Conservation (phyloP, 2,888 invertebrate genomes). For the Cantharis nigra region DNA sequence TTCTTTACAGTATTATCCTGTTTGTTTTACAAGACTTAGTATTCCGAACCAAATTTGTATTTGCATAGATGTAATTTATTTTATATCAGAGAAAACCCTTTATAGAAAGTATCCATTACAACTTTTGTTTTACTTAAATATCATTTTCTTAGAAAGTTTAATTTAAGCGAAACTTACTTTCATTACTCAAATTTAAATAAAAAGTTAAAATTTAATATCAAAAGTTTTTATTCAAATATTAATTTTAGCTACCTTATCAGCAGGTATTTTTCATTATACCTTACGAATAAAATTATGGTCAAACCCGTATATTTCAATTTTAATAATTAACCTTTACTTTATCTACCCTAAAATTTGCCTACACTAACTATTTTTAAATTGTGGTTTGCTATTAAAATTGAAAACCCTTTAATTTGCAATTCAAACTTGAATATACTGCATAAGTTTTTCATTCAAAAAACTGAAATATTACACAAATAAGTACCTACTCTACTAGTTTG, state of each 20-base stretch:
- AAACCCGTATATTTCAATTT: neutral
- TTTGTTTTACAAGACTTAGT: neutral
- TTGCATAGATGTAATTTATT: neutral
- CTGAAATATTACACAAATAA: no score
- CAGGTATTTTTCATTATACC: neutral
- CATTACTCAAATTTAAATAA: neutral
- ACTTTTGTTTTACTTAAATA: neutral
- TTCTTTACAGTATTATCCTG: neutral
- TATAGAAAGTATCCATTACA: neutral
- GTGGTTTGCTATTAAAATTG: neutral
- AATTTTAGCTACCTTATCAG: neutral
- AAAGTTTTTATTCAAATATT: neutral
- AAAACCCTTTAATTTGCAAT: neutral
- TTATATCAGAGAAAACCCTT: neutral
- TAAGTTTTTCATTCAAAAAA: no score
- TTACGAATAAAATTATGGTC: neutral
- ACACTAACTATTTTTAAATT: neutral
- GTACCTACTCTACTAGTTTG: no score
- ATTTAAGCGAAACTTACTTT: neutral
- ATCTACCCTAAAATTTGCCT: neutral
- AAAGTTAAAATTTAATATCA: neutral
- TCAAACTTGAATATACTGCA: neutral
- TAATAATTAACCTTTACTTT: neutral
- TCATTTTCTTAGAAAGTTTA: neutral
- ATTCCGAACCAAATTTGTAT: slow-evolving; percentile 1